Percentiles rank a stretch among this genome's conserved stretches.
Conservation (phyloP, 2,888 invertebrate genomes). For the Polyommatus iphigenia region DNA sequence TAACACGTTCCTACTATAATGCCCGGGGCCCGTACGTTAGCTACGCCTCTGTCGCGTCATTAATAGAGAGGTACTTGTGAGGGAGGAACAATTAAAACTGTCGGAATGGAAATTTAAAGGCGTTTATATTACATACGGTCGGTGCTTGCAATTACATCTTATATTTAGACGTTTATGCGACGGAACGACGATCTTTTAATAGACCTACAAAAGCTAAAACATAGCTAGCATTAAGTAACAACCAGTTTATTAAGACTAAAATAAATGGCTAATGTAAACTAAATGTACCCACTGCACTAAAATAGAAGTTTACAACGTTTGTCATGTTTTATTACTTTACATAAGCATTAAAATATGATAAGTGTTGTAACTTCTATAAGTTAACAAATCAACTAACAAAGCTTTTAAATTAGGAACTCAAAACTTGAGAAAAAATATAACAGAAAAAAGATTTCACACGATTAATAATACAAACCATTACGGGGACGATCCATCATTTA, state of each 20-base stretch:
- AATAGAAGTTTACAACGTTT: background rate
- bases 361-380: background rate
- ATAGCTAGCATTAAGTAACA: background rate
- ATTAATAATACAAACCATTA: slow-evolving; percentile 6
- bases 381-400: background rate
- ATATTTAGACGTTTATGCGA: slow-evolving; percentile 30
- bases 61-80: slow-evolving; percentile 63
- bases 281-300: background rate
- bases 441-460: background rate
- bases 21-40: slow-evolving; percentile 24
- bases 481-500: background rate
- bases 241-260: background rate
- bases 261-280: background rate
- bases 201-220: background rate
- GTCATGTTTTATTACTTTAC: background rate
- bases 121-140: slow-evolving; percentile 50
- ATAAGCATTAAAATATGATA: background rate
- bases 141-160: slow-evolving; percentile 42
- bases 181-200: slow-evolving; percentile 9
- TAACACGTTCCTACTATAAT: background rate
- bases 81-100: slow-evolving; percentile 59
- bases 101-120: slow-evolving; percentile 53
- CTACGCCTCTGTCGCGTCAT: slow-evolving; percentile 51
- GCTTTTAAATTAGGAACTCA: background rate
- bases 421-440: background rate